phyloP scores from a whole-genome alignment of 2,113 vertebrate species.

The Bolborhynchus lineola region DNA sequence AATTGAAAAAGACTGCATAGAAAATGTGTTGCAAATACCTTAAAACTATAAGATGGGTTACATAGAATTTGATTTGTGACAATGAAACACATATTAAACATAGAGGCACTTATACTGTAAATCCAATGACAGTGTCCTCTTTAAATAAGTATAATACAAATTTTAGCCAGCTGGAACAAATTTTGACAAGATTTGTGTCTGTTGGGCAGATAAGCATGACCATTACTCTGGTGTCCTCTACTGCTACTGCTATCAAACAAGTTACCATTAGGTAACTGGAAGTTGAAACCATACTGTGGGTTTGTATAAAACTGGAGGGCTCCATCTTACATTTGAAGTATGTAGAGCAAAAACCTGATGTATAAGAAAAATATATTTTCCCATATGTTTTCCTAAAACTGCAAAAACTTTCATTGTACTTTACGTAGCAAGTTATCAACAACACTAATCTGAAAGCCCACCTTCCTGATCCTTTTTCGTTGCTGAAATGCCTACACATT shows the following conservation, averaged over 20 bases:
- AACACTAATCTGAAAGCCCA: constrained; percentile 39
- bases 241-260: background rate
- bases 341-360: background rate
- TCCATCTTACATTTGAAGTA: background rate
- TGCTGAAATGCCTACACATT: constrained; percentile 23
- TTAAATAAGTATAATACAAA: background rate
- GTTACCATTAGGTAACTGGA: background rate
- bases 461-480: constrained; percentile 40
- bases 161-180: background rate
- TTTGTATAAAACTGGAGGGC: background rate
- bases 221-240: background rate
- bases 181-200: background rate
- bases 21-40: background rate
- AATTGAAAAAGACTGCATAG: background rate
- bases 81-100: background rate
- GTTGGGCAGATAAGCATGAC: background rate
- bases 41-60: background rate
- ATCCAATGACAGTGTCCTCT: background rate
- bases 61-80: background rate
- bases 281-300: background rate
- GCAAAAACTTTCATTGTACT: background rate
- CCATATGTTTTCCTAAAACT: background rate
- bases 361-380: background rate
- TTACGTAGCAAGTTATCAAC: background rate
- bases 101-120: background rate